Evolutionary conservation across 2,888 invertebrate species (phyloP).

Genomic region (Nemapogon koenigi): DNA sequence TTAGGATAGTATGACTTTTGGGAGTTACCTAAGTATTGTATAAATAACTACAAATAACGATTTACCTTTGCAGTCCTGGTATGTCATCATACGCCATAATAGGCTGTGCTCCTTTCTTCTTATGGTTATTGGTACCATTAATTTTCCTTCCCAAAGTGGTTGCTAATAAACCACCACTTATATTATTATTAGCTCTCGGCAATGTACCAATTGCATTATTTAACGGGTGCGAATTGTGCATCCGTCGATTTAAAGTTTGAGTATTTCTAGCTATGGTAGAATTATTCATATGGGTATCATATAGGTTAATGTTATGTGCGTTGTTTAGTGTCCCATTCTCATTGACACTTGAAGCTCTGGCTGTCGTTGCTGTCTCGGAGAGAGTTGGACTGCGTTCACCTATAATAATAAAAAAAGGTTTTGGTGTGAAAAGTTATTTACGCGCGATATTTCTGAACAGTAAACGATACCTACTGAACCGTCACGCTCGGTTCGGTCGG

Average conservation of each 20-base stretch:
- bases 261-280: constrained; percentile 41
- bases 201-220: constrained; percentile 52
- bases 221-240: constrained; percentile 39
- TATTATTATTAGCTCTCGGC: constrained; percentile 43
- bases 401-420: too few species aligned
- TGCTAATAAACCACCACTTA: constrained; percentile 37
- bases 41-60: background rate
- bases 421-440: too few species aligned
- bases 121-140: constrained; percentile 57
- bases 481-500: too few species aligned
- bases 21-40: too few species aligned
- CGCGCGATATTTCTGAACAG: too few species aligned
- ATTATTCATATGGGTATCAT: constrained; percentile 36
- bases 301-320: constrained; percentile 24
- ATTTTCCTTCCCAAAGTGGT: constrained; percentile 56
- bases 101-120: constrained; percentile 56
- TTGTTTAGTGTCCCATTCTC: constrained; percentile 49
- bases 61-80: constrained; percentile 59
- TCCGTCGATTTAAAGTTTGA: constrained; percentile 46
- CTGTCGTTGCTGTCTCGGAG: constrained; percentile 84
- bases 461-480: too few species aligned
- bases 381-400: constrained; percentile 82
- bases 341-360: constrained; percentile 75
- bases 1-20: too few species aligned
- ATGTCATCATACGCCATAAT: constrained; percentile 66